Evolutionary conservation across 2,113 vertebrate genomes (phyloP).

Genomic region (Macrotis lagotis): DNA sequence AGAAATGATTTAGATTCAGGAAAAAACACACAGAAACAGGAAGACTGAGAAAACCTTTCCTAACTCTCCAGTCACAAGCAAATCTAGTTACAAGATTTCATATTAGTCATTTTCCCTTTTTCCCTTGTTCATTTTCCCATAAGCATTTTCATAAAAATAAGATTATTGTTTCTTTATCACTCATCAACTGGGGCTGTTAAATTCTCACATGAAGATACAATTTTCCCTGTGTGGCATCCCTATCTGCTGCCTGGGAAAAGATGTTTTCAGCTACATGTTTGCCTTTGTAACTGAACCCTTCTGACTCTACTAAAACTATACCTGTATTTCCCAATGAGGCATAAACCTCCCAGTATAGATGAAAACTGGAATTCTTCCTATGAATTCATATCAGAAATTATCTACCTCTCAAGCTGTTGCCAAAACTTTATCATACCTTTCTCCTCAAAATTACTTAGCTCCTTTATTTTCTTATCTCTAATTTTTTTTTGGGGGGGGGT

Average conservation of each 20-base stretch:
- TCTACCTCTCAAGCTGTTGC: not conserved
- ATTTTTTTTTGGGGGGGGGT: not conserved
- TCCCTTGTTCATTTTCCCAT: conserved; percentile 44
- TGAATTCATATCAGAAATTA: not conserved
- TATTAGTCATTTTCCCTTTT: conserved; percentile 52
- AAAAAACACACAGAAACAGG: not conserved
- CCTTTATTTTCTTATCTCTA: not conserved
- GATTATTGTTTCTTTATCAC: conserved; percentile 42
- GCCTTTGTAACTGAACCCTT: conserved; percentile 4
- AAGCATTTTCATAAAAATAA: conserved; percentile 60
- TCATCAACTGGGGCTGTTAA: conserved; percentile 57
- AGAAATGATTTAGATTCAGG: not conserved
- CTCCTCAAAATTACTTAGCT: not conserved
- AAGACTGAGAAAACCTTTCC: not conserved
- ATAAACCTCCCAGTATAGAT: not conserved
- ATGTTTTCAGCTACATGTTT: not conserved
- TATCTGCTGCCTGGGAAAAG: not conserved
- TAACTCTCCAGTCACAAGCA: conserved; percentile 35
- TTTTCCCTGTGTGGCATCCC: not conserved
- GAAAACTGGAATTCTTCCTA: not conserved
- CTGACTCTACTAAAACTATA: not conserved
- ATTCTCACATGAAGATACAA: conserved; percentile 24
- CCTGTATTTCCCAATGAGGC: not conserved
- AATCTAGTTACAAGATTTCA: conserved; percentile 15
- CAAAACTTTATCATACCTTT: not conserved